Base-by-base conservation (phyloP, 2,888 invertebrate species). In the Standfussiana lucernea region DNA sequence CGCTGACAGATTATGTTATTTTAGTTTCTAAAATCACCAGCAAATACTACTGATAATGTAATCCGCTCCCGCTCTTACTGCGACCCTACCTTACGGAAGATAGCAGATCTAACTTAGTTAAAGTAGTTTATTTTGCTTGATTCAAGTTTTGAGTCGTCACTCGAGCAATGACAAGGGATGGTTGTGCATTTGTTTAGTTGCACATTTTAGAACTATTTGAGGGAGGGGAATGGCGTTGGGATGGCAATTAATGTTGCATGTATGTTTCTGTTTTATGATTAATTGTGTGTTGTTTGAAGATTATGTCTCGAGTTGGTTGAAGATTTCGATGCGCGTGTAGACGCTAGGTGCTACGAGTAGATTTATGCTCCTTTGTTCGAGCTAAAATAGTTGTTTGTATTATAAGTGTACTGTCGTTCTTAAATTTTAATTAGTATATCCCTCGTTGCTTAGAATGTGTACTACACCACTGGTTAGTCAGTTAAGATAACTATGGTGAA, bases 41-140 rank as follows among this genome's bases (percentile, higher is more conserved):
- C 18, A 8, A 32, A 32, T 18, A 32, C 4, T 61, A 32, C 2
- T 18, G 3, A 32, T 5, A 61, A 32, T 2, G 4, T 61, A 35
- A 61, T 21, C 61, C 40, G 24, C 37, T 59, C 10, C 74, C 77
- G 78, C 86, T 77, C 0, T 1, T 15, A 79, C 45, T 78, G 62
- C 0, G 35, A 73, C 73, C 75, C 1, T 11, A 11, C 66, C 47
- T 24, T 37, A 72, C 18, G 4, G 37, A 70, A 83, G 74, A 77
- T 77, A 76, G 80, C 66, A 45, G 68, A 74, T 77, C 69, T 78
- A 74, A 83, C 74, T 65, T 77, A 82, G 72, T 81, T 79, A n/a
- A 69, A 85, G 76, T 86, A 80, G 77, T 81, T 79, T 78, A 81
- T 82, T 88, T 75, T 75, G 80, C 76, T 86, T 78, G 80, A 79